Evolutionary conservation across 1,140 invertebrate genomes (phyloP), one percentile per base, ranked within the genome.

Genomic region (Cecropterus lyciades): DNA sequence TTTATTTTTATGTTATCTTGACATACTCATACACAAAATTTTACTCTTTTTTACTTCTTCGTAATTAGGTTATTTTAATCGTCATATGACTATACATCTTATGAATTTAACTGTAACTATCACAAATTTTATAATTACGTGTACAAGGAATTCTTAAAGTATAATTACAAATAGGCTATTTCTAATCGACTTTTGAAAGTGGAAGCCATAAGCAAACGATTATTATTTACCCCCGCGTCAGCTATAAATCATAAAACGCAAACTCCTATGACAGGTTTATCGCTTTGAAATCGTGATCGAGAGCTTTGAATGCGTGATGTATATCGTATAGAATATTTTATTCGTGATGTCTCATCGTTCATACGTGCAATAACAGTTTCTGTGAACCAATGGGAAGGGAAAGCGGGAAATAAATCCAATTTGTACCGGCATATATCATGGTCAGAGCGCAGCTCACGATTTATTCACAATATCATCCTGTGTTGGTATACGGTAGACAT

Each of bases 351-450:
- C 77, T 85, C 87, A 90, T 90, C 85, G 81, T 84, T 90, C 86
- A 88, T 88, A 89, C 82, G 80, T 85, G 79, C 84, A 88, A 87
- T 87, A 91, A 87, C 84, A 87, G 82, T 89, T 90, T 83, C 79
- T 88, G 73, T 79, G 79, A 80, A 78, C 80, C 78, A 82, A 85
- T 85, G 81, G 77, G 75, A 79, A 80, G 84, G 78, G 78, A 85
- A 84, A 84, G 73, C 77, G 80, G 72, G 78, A 83, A 83, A 86
- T 89, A 89, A 88, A 91, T 91, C 87, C 87, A 89, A 89, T 89
- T 89, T 89, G 85, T 87, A 83, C 85, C 75, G 80, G 75, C 79
- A 85, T 91, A 87, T 80, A 87, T 91, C 88, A 86, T 84, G 85
- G 84, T 83, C 83, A 84, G 78, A 79, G 73, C 78, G 67, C 72